Percentiles rank a stretch among this genome's conserved stretches.
These are phyloP conservation scores for Hypselothyrea guttata DNA, from an alignment of 2,888 invertebrate genomes.

Conservation along the genomic window DNA sequence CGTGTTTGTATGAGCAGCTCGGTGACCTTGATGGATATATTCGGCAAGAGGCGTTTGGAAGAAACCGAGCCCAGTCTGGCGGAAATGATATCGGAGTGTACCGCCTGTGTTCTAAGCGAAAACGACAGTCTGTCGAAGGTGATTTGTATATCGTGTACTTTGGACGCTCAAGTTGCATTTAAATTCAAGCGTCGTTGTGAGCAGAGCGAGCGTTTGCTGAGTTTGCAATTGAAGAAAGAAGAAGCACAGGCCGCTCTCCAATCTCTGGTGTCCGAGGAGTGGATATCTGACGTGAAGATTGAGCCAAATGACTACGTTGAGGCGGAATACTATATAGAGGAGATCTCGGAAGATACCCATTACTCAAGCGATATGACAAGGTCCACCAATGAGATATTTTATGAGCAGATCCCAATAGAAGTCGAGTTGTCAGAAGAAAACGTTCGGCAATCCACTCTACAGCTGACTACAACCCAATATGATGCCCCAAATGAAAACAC, in stretches of 20 bases:
- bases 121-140: conserved; percentile 21
- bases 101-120: background rate
- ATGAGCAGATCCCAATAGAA: no score
- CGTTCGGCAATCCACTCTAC: no score
- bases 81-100: background rate
- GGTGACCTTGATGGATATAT: conserved; percentile 1
- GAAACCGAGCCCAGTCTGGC: background rate
- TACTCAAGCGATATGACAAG: no score
- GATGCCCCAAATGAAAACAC: no score
- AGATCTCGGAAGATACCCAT: no score
- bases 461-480: no score
- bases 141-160: conserved; percentile 28
- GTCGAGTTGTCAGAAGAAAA: no score
- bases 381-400: no score
- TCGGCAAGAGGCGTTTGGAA: background rate
- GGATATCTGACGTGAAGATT: background rate
- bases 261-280: background rate
- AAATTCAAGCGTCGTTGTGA: conserved; percentile 12
- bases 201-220: background rate
- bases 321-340: no score
- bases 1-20: conserved; percentile 2
- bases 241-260: no score
- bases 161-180: conserved; percentile 18
- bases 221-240: background rate
- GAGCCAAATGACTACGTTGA: no score